Conservation (phyloP, 2,888 invertebrate species). For the Spisula subtruncata region DNA sequence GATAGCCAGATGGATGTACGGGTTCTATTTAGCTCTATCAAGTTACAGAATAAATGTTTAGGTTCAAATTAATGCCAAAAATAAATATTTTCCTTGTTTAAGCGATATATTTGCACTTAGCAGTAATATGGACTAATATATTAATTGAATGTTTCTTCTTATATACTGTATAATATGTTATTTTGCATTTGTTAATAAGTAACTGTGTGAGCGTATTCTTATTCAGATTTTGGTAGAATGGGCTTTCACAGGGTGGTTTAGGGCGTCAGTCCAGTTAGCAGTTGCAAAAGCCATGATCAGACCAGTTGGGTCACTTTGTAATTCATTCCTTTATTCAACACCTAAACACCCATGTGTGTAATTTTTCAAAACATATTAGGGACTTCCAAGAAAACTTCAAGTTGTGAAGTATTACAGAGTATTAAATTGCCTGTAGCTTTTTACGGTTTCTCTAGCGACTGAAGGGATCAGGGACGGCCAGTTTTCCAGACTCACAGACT, state of each 20-base stretch:
- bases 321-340: no score
- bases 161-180: no score
- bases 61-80: slow-evolving; percentile 60
- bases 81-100: slow-evolving; percentile 68
- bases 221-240: background rate
- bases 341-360: no score
- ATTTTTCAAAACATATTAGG: no score
- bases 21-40: slow-evolving; percentile 39
- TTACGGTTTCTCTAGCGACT: no score
- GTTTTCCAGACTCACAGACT: no score
- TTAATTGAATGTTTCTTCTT: background rate
- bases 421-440: no score
- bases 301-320: no score
- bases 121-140: slow-evolving; percentile 40
- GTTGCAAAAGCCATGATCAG: no score
- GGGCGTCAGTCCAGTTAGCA: background rate
- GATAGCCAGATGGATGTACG: slow-evolving; percentile 32
- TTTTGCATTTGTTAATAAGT: background rate
- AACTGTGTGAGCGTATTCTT: background rate
- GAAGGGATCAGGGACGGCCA: no score
- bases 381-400: no score
- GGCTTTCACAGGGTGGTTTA: background rate
- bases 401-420: no score
- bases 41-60: slow-evolving; percentile 63
- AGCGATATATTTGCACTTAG: slow-evolving; percentile 59